A percentile compares a stretch with the other conserved stretches of the same genome.
Evolutionary conservation across 2,797 vertebrate species (phyloP).

Genomic region (Urocyon cinereoargenteus): DNA sequence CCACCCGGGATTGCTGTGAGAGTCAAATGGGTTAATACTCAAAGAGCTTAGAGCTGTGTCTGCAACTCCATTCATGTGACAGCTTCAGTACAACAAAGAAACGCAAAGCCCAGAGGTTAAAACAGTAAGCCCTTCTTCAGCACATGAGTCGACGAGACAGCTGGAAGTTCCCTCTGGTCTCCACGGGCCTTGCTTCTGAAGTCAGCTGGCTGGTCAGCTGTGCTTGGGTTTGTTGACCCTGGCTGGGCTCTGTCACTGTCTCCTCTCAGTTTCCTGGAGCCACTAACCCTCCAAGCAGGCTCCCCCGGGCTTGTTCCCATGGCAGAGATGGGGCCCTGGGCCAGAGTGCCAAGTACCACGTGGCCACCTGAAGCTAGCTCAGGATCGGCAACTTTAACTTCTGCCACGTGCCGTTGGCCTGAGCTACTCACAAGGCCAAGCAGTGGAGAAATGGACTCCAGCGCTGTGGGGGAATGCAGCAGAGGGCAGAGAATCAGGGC

Average conservation of each 20-base stretch:
- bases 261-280: not conserved
- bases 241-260: not conserved
- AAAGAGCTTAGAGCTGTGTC: not conserved
- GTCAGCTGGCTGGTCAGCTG: not conserved
- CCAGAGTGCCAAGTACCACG: not conserved
- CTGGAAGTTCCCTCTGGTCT: not conserved
- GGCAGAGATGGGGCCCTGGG: not conserved
- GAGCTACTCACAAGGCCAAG: not conserved
- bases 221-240: not conserved
- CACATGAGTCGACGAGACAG: rapidly evolving
- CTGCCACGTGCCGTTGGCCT: not conserved
- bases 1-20: not conserved
- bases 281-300: not conserved
- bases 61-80: not conserved
- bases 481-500: not conserved
- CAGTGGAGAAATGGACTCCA: not conserved
- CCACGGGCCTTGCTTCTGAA: not conserved
- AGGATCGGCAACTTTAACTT: not conserved
- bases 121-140: not conserved
- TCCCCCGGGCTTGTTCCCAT: rapidly evolving
- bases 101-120: not conserved
- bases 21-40: not conserved
- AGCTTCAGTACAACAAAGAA: not conserved
- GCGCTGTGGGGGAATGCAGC: not conserved
- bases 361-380: not conserved